These are phyloP conservation scores for Erebia aethiops DNA, from an alignment of 2,888 invertebrate species.

Conservation along the genomic window DNA sequence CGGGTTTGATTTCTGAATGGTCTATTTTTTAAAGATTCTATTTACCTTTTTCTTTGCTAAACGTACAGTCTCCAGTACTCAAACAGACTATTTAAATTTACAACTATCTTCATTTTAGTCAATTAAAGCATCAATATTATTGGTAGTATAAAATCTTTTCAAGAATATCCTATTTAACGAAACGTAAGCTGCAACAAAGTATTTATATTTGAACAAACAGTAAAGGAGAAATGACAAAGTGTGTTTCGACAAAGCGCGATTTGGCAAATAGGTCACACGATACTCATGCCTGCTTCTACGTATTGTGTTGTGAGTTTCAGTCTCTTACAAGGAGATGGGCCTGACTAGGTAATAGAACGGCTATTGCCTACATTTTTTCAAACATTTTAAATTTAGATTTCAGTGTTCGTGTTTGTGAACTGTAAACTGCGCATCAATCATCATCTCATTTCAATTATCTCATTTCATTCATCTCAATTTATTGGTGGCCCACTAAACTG, in stretches of 20 bases:
- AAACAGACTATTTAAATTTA: no score
- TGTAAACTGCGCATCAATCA: no score
- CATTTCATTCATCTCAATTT: no score
- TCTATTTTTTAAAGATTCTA: no score
- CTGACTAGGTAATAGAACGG: neutral
- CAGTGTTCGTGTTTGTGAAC: no score
- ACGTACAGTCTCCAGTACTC: no score
- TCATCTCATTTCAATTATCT: no score
- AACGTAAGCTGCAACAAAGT: neutral
- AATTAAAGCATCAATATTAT: neutral
- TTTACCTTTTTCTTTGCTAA: no score
- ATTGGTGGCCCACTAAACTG: no score
- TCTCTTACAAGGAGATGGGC: neutral
- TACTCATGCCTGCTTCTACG: neutral
- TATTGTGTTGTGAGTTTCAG: neutral
- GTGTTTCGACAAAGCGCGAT: slow-evolving; percentile 4
- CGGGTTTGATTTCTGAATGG: no score
- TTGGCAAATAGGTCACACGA: neutral
- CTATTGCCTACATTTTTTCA: neutral
- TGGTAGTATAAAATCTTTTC: neutral
- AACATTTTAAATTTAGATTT: no score
- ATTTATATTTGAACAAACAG: neutral
- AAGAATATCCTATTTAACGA: neutral
- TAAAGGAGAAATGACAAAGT: slow-evolving; percentile 1
- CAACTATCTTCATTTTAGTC: no score